Percentiles rank a stretch among this genome's conserved stretches.
These are phyloP conservation scores for Varecia variegata DNA, from an alignment of 2,797 vertebrate genomes.

Conservation along the genomic window DNA sequence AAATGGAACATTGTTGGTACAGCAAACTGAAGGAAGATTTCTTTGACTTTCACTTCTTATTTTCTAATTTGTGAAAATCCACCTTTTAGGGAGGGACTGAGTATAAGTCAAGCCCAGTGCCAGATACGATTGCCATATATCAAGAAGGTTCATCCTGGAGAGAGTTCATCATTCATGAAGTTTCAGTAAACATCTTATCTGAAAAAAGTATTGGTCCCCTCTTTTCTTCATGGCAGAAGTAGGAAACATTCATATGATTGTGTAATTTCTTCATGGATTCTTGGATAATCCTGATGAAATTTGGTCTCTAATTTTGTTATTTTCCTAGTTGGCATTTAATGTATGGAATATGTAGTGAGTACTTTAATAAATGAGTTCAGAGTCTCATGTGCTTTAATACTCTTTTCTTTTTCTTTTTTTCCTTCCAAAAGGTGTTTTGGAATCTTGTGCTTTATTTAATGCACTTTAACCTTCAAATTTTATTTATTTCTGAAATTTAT, in stretches of 20 bases:
- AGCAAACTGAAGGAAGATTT: neutral
- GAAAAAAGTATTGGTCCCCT: neutral
- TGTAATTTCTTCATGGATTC: neutral
- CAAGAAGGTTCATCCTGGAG: neutral
- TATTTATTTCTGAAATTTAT: conserved; percentile 22
- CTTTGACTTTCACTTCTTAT: neutral
- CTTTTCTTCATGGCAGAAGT: neutral
- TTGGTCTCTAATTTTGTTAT: neutral
- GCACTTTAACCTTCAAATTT: neutral
- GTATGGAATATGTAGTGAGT: neutral
- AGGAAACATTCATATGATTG: neutral
- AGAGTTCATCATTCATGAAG: conserved; percentile 35
- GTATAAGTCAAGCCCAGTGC: neutral
- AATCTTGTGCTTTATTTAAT: too few relatives aligned
- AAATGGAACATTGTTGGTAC: neutral
- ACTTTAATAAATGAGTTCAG: neutral
- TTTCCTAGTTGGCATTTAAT: conserved; percentile 5
- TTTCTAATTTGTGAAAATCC: neutral
- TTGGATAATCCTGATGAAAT: neutral
- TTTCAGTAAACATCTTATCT: conserved; percentile 27
- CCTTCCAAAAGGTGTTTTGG: too few relatives aligned
- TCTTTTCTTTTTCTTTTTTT: neutral
- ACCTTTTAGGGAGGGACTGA: neutral
- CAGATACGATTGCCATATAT: rapidly evolving
- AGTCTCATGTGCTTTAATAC: neutral